Base-by-base conservation (phyloP, 2,113 vertebrate species). In the Falcunculus frontatus region DNA sequence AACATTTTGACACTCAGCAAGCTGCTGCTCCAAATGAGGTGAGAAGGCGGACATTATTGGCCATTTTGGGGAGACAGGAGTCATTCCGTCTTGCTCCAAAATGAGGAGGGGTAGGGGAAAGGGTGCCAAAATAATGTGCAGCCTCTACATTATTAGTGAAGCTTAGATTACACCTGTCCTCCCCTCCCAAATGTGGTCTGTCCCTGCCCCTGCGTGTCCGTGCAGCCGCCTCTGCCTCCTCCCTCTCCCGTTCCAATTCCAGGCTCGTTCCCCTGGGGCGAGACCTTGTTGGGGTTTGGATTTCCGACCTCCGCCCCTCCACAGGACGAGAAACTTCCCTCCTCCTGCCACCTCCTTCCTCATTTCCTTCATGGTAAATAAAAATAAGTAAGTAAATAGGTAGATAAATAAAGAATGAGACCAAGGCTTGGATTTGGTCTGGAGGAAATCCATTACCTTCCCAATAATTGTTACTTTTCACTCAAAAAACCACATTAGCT, bases 121-220 rank as follows among this genome's bases (percentile, higher is more conserved):
- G 97, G 98, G 97, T 98, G 98, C 98, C 98, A 98, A 98, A 98
- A 98, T 98, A 98, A 98, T 98, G 98, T 98, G 98, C 99, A 99
- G 98, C 99, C 98, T 98, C 97, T 98, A 98, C 97, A 93, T 98
- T 98, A 97, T 98, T 98, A 98, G 97, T 98, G 97, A 98, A 98
- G 98, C 98, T 99, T 99, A 99, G 99, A 99, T 99, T 99, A 99
- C 99, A 99, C 99, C 99, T 98, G 99, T 97, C 97, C 92, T 95
- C 91, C 96, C 96, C 95, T 93, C 79, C 87, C 78, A 91, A 90
- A 87, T 17, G 41, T 64, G 82, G 55, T 79, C 5, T 2, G 46
- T 14, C 67, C 92, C 75, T 55, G 84, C 37, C n/a, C 74, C 73
- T n/a, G 50, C 1, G 46, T 33, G 70, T 13, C 84, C 35, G 9